Evolutionary conservation across 1,140 invertebrate genomes (phyloP), one percentile per base, ranked within the genome.

Genomic region (Euschistus heros): DNA sequence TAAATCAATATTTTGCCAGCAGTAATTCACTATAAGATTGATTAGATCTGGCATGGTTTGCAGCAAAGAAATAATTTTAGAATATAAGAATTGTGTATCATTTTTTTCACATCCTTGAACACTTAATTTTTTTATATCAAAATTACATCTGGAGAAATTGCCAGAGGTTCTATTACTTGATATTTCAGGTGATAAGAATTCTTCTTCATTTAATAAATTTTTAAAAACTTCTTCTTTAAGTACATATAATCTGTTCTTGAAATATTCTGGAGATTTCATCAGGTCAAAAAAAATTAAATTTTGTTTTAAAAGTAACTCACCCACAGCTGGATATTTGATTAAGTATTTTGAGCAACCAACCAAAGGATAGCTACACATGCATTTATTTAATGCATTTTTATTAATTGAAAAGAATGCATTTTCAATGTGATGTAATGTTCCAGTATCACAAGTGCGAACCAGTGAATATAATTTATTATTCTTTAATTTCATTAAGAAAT

Each of bases 401-500:
- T 42, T 60, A 7, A 60, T 13, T 13, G 52, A 18, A 20, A 63
- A 18, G 42, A 70, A 65, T 18, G 66, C 67, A 24, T 33, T 24
- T 44, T 70, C 69, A 27, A 70, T 57, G 33, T 70, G 67, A 20
- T 33, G 47, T 8, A 65, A 33, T 15, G 66, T 33, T 22, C 52
- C 64, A 30, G 46, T 30, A 54, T 67, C 30, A 59, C 65, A 50
- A 5, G 69, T 62, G 1, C 62, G 47, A 59, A 22, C 42, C 42
- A 67, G 22, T 33, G 46, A 57, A 44, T 68, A 37, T 26, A 44
- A 50, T 26, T 65, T 18, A 59, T 61, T 64, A 22, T 63, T 64
- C 22, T 67, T 26, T 33, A 69, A 66, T 62, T 68, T 68, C 22
- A 68, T 59, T 22, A 73, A 47, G 68, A 70, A 74, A 14, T 63